Base-by-base conservation (phyloP, 2,888 invertebrate genomes). In the Lepidocyrtinus sp. region DNA sequence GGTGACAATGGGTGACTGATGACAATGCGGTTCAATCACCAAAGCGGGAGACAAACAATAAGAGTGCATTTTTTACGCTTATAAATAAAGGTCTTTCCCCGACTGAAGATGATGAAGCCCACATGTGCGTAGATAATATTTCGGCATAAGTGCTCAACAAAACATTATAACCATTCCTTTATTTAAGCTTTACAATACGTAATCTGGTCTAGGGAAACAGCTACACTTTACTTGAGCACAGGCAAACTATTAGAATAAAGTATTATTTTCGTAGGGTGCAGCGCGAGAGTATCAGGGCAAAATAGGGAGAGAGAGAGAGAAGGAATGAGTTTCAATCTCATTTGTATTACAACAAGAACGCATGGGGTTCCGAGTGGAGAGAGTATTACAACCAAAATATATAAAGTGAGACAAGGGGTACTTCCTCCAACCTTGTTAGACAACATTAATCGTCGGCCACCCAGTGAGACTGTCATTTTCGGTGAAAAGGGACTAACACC, bases 371-470 rank as follows among this genome's bases (percentile, higher is more conserved):
- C 74, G 61, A 46, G 21, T 59, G 5, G 12, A 62, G 59, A 46
- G 61, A 68, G 19, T 19, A 61, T 61, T 61, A n/a, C 55, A 73
- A 69, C 36, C 64, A 69, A 63, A 71, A 71, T 21, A 1, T 22
- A 9, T 0, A 50, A 50, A 46, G 76, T 67, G 77, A 67, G 55
- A 78, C 61, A 50, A 79, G 77, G 83, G 83, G 84, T 78, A 82
- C 83, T 82, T 85, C 83, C 82, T 84, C 83, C 80, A 74, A 84
- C 83, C 86, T 86, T 86, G 86, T 86, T 86, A 86, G 86, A 86
- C 85, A 85, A 82, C 85, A 85, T 86, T 86, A 85, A 86, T 85
- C 84, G 83, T 83, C 82, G 86, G 73, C 86, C 86, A 86, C 86
- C 86, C 86, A 86, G 83, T 55, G 86, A 81, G 85, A 83, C 85